phyloP scores from a whole-genome alignment of 2,888 invertebrate species.

The Iphiclides podalirius region DNA sequence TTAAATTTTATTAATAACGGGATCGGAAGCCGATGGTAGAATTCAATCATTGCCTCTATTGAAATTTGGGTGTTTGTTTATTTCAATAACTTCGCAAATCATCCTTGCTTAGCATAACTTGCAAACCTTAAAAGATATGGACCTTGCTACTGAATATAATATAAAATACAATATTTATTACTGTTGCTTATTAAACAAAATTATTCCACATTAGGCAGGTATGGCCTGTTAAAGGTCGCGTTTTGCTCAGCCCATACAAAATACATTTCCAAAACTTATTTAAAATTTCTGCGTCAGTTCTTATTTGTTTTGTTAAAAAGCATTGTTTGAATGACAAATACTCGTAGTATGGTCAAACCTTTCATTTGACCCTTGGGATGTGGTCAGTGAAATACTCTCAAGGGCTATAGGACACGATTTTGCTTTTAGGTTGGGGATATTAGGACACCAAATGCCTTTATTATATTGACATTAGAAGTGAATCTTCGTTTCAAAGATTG shows the following conservation, averaged over 20 bases:
- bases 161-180: too few species aligned
- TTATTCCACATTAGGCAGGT: too few species aligned
- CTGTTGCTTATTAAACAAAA: too few species aligned
- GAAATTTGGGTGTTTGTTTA: too few species aligned
- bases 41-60: too few species aligned
- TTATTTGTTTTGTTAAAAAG: conserved; percentile 37
- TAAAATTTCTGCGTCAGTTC: conserved; percentile 10
- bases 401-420: conserved; percentile 66
- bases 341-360: conserved; percentile 60
- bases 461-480: conserved; percentile 18
- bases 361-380: conserved; percentile 67
- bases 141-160: too few species aligned
- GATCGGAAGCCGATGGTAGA: too few species aligned
- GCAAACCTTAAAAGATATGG: too few species aligned
- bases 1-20: too few species aligned
- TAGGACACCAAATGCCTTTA: conserved; percentile 30
- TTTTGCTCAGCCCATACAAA: background rate
- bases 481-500: conserved; percentile 3
- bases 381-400: conserved; percentile 64
- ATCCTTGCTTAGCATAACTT: too few species aligned
- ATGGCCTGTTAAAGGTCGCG: too few species aligned
- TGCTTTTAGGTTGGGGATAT: conserved; percentile 63
- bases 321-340: conserved; percentile 37
- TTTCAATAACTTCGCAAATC: too few species aligned
- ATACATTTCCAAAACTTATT: conserved; percentile 1